Percentiles rank a stretch among this genome's conserved stretches.
phyloP scores from a whole-genome alignment of 2,797 vertebrate species.

The Coendou prehensilis region DNA sequence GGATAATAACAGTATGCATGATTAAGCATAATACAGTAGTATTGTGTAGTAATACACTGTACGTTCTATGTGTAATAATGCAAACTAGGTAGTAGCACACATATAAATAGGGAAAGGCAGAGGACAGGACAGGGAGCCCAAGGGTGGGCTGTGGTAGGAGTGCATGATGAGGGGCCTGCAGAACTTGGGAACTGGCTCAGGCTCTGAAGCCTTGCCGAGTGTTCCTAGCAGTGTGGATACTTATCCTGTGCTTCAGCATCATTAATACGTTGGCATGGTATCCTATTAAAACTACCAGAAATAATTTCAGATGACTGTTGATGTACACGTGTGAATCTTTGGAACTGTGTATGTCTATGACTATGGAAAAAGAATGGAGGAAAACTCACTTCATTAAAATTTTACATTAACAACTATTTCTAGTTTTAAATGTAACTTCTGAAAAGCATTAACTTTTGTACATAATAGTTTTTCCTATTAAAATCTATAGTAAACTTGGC shows the following conservation, averaged over 20 bases:
- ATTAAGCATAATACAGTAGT: not conserved
- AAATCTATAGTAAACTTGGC: not conserved
- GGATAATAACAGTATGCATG: not conserved
- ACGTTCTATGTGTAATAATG: not conserved
- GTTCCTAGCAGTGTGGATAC: not conserved
- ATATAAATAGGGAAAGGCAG: not conserved
- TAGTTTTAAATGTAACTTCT: not conserved
- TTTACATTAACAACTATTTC: not conserved
- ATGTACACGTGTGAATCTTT: not conserved
- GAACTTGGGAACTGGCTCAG: not conserved
- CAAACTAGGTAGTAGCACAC: not conserved
- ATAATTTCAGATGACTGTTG: not conserved
- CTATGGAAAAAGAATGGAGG: not conserved
- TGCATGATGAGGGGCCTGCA: not conserved
- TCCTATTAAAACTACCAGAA: not conserved
- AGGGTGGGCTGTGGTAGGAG: not conserved
- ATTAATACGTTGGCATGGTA: not conserved
- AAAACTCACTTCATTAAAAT: not conserved
- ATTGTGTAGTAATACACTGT: not conserved
- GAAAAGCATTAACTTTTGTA: constrained; percentile 50
- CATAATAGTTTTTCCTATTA: not conserved
- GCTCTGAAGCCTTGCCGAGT: not conserved
- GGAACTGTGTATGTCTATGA: not conserved
- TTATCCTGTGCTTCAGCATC: not conserved
- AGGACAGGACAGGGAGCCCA: not conserved